Conservation (phyloP, 2,888 invertebrate species). For the Tetheella fluctuosa region DNA sequence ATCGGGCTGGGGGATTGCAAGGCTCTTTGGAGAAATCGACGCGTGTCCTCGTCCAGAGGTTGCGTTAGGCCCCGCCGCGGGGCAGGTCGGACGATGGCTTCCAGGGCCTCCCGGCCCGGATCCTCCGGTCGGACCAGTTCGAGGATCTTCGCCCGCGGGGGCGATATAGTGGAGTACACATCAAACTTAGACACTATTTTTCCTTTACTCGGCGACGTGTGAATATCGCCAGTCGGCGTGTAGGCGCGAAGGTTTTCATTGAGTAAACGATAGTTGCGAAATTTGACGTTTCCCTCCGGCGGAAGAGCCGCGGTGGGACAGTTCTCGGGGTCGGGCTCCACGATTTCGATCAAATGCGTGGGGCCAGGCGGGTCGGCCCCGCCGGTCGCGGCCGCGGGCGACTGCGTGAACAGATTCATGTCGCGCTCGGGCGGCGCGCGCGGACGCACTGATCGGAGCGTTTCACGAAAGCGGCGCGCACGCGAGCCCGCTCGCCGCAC, state of each 20-base stretch:
- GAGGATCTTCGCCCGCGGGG: slow-evolving; percentile 69
- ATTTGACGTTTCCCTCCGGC: slow-evolving; percentile 70
- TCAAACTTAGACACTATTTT: slow-evolving; percentile 71
- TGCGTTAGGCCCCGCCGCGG: slow-evolving; percentile 67
- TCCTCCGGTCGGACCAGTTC: slow-evolving; percentile 72
- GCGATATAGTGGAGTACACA: slow-evolving; percentile 60
- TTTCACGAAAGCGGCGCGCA: slow-evolving; percentile 33
- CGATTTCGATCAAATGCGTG: slow-evolving; percentile 59
- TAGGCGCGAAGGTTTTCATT: slow-evolving; percentile 69
- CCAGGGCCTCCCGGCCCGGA: slow-evolving; percentile 69
- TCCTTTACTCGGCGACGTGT: slow-evolving; percentile 65
- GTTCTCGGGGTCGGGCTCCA: slow-evolving; percentile 59
- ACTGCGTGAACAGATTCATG: slow-evolving; percentile 51
- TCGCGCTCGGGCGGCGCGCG: slow-evolving; percentile 59
- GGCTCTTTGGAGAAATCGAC: slow-evolving; percentile 70
- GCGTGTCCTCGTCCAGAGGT: slow-evolving; percentile 73
- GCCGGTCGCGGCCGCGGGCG: slow-evolving; percentile 48
- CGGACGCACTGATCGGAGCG: slow-evolving; percentile 40
- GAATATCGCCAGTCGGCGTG: slow-evolving; percentile 68
- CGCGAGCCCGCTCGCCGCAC: slow-evolving; percentile 29
- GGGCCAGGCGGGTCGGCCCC: slow-evolving; percentile 40
- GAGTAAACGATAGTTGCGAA: slow-evolving; percentile 67
- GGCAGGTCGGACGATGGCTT: slow-evolving; percentile 72
- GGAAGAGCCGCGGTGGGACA: slow-evolving; percentile 56
- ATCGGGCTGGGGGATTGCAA: slow-evolving; percentile 65